Evolutionary conservation across 2,888 invertebrate species (phyloP), one percentile per base, ranked within the genome.

Genomic region (Dromius quadrimaculatus): DNA sequence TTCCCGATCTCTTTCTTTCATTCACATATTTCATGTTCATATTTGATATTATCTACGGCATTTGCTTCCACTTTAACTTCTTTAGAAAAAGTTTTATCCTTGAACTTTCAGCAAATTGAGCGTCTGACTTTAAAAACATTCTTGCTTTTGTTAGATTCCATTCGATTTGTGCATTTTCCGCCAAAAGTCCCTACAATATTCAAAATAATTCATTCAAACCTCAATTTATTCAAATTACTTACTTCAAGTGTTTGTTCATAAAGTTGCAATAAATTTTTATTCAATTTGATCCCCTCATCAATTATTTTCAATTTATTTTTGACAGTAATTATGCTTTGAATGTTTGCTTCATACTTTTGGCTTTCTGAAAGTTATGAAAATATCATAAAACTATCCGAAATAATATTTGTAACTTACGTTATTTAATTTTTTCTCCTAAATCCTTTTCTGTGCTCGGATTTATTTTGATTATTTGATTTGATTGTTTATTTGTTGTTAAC

Each of bases 71-170:
- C 28, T 4, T 8, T 13, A 13, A 13, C 11, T 28, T 32, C 28
- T 17, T 11, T 28, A 1, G 1, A 6, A 8, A 13, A 8, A 11
- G 1, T 3, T 28, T 28, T 28, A 15, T 15, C 22, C 28, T 8
- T 13, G 13, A 22, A 23, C 41, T 8, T 20, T 47, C 32, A 6
- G 59, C 9, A 59, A 19, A 59, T 34, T 68, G 41, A 5, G 22
- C 5, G 43, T 59, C 59, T 6, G 59, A 17, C 34, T 59, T 41
- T 8, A 41, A 28, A 1, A 68, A 32, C 11, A 17, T 59, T 59
- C 20, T 38, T n/a, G 68, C 68, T 20, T 45, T 68, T 17, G 19
- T 20, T 43, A 43, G 57, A 19, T 38, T 54, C 68, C 68, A 68
- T 13, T 59, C 19, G 32, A 34, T 32, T 9, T 68, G 43, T 32